These are phyloP conservation scores for Helobdella robusta DNA, from an alignment of 2,888 invertebrate species.

Conservation along the genomic window DNA sequence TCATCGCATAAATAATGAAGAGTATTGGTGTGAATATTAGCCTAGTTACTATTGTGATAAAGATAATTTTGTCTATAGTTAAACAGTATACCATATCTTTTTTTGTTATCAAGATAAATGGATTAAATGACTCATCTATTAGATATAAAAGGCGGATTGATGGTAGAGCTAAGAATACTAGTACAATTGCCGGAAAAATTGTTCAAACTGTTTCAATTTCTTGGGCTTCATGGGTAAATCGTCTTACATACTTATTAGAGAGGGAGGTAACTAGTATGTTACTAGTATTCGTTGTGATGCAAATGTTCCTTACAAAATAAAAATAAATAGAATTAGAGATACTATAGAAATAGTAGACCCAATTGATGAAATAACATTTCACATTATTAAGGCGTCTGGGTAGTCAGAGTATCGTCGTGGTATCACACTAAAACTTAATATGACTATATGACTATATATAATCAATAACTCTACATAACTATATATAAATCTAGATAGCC, in stretches of 20 bases:
- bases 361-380: slow-evolving; percentile 38
- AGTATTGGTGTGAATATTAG: too few species aligned
- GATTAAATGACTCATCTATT: slow-evolving; percentile 40
- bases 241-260: slow-evolving; percentile 30
- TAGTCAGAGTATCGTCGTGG: slow-evolving; percentile 69
- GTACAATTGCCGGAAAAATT: slow-evolving; percentile 38
- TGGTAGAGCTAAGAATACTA: slow-evolving; percentile 36
- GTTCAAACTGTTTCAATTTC: slow-evolving; percentile 38
- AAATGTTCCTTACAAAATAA: slow-evolving; percentile 38
- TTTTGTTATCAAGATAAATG: slow-evolving; percentile 39
- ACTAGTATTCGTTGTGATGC: slow-evolving; percentile 34
- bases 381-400: slow-evolving; percentile 55
- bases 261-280: slow-evolving; percentile 34
- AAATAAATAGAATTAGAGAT: slow-evolving; percentile 36
- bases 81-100: too few species aligned
- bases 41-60: too few species aligned
- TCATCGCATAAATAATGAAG: slow-evolving; percentile 46
- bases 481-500: too few species aligned
- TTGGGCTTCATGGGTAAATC: slow-evolving; percentile 35
- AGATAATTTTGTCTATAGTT: too few species aligned
- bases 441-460: too few species aligned
- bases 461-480: too few species aligned
- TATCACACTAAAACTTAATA: slow-evolving; percentile 62
- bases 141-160: slow-evolving; percentile 36
- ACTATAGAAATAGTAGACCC: slow-evolving; percentile 37